Conservation (phyloP, 2,113 vertebrate genomes). For the Zonotrichia leucophrys region DNA sequence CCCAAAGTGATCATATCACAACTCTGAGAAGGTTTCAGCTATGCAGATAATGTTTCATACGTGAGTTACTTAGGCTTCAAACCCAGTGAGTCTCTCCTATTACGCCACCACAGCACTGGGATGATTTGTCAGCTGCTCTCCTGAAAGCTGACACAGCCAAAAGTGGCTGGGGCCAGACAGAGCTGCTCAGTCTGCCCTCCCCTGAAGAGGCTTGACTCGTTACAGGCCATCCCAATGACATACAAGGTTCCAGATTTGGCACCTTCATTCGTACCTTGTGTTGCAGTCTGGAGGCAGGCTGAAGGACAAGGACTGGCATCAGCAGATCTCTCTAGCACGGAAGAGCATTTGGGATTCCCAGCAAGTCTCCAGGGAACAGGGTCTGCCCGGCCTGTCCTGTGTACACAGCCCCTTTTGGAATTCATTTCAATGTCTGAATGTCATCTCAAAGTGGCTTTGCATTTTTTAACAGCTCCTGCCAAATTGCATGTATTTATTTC, state of each 20-base stretch:
- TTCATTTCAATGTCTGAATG: background rate
- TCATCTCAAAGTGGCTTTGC: background rate
- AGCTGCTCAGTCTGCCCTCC: background rate
- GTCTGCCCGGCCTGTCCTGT: background rate
- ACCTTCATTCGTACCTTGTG: background rate
- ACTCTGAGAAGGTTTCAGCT: background rate
- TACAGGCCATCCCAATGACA: background rate
- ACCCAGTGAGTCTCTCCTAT: background rate
- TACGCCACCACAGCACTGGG: background rate
- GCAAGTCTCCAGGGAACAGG: background rate
- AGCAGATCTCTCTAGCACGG: background rate
- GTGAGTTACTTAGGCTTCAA: background rate
- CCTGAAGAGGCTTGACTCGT: background rate
- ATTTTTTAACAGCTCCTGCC: conserved; percentile 58
- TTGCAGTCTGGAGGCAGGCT: background rate
- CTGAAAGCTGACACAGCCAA: background rate
- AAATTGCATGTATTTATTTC: conserved; percentile 39
- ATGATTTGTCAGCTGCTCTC: background rate
- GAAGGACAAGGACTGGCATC: background rate
- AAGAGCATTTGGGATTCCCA: background rate
- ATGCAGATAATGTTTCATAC: background rate
- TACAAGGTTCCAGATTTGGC: background rate
- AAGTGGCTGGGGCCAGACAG: background rate
- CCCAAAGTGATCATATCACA: background rate
- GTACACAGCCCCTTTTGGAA: background rate